These are phyloP conservation scores for Salmo trutta DNA, from an alignment of 2,797 vertebrate genomes.

Conservation along the genomic window DNA sequence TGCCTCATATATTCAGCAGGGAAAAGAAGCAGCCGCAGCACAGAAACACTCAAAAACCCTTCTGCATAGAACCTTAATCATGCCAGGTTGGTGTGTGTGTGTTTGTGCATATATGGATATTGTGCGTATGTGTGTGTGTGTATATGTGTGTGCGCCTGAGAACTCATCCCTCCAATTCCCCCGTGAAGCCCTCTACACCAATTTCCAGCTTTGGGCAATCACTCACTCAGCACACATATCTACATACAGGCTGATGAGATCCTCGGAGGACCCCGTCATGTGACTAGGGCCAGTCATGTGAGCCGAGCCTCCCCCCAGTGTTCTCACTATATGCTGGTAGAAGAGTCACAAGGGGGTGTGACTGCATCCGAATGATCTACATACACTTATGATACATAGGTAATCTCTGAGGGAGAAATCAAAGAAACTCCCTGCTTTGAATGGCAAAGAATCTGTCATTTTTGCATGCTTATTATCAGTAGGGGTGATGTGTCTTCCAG, in stretches of 20 bases:
- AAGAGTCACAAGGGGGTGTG: conserved; percentile 39
- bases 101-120: background rate
- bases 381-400: conserved; percentile 69
- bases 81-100: conserved; percentile 43
- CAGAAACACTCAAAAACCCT: conserved; percentile 58
- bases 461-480: conserved; percentile 65
- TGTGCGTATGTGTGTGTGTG: conserved; percentile 13
- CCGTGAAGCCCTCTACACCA: conserved; percentile 77
- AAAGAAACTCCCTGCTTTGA: conserved; percentile 63
- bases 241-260: conserved; percentile 83
- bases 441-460: conserved; percentile 62
- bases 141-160: conserved; percentile 17
- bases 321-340: conserved; percentile 54
- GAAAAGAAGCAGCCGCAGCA: conserved; percentile 65
- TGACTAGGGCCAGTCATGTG: conserved; percentile 71
- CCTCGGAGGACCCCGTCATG: conserved; percentile 74
- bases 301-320: conserved; percentile 57
- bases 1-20: conserved; percentile 72
- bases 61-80: conserved; percentile 75
- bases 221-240: conserved; percentile 81
- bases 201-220: conserved; percentile 81
- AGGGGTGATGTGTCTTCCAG: conserved; percentile 67
- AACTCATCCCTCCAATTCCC: conserved; percentile 76
- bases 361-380: conserved; percentile 60
- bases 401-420: conserved; percentile 72